Conservation (phyloP, 2,888 invertebrate genomes). For the Uropetala carovei region DNA sequence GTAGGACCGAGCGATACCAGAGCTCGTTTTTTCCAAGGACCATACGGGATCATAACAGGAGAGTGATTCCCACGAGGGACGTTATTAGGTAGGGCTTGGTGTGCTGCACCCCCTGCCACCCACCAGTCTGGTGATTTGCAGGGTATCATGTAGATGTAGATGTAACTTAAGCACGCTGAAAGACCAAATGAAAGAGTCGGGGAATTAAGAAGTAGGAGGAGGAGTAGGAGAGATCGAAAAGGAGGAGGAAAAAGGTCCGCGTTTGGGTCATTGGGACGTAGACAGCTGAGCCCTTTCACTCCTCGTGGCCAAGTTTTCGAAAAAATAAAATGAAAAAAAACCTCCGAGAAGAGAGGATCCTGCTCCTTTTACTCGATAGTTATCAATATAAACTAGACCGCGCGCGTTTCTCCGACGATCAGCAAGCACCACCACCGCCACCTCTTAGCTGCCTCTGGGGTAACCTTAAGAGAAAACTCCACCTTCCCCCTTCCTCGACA, state of each 20-base stretch:
- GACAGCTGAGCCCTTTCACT: not conserved
- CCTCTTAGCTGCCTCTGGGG: not conserved
- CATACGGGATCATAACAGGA: too few relatives aligned
- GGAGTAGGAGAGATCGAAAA: not conserved
- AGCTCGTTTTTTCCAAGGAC: too few relatives aligned
- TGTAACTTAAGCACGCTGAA: not conserved
- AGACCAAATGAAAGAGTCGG: too few relatives aligned
- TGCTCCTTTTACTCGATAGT: not conserved
- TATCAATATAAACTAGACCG: not conserved
- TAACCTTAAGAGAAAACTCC: not conserved
- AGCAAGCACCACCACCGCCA: not conserved
- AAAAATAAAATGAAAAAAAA: not conserved
- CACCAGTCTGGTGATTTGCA: too few relatives aligned
- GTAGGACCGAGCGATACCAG: too few relatives aligned
- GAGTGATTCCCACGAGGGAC: too few relatives aligned
- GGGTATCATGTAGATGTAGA: too few relatives aligned
- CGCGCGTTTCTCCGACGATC: not conserved
- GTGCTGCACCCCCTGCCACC: too few relatives aligned
- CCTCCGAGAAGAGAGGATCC: not conserved
- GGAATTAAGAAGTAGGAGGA: not conserved
- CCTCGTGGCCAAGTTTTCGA: not conserved
- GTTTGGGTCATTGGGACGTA: conserved; percentile 21
- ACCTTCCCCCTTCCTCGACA: not conserved
- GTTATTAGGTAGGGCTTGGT: too few relatives aligned
- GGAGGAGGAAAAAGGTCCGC: not conserved